Evolutionary conservation across 2,888 invertebrate genomes (phyloP), one percentile per base, ranked within the genome.

Genomic region (Andrena dorsata): DNA sequence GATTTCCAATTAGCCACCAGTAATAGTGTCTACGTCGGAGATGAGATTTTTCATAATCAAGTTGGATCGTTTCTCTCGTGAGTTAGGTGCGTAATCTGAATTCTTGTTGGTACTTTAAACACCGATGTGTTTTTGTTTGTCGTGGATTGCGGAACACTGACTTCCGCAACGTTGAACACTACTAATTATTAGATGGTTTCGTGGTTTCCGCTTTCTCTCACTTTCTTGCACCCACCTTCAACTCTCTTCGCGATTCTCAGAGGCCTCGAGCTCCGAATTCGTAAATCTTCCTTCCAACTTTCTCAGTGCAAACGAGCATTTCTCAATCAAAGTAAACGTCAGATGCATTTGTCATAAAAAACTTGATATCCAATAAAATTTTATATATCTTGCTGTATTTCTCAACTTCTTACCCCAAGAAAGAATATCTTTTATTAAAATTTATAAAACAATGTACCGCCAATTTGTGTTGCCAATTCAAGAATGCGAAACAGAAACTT

Each of bases 1-100:
- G 85, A 89, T 91, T 89, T 88, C 88, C 90, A 91, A 91, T 91
- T 89, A 91, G 85, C 85, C 76, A 85, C 74, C 90, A 91, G 91
- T 91, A 91, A 91, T 91, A 89, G 85, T 87, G 89, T 90, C 88
- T 89, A 88, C 82, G 77, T 87, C 90, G 91, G 91, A 91, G 90
- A 91, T 90, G 91, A 90, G 90, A 90, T 89, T 90, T 89, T 87
- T 84, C 82, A 80, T 78, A 64, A 82, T 84, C 76, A 79, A 87
- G 66, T 51, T 68, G 65, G 77, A 88, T 85, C 80, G 63, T 76
- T 80, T 76, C 80, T 35, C 65, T 53, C 78, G 53, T 32, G 51
- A 47, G 53, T 51, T 26, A 72, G 76, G 61, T 60, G 78, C 58
- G 53, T 61, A 75, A 84, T 77, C 61, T 66, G 83, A 79, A 83